phyloP scores from a whole-genome alignment of 2,113 vertebrate species.

The Engystomops pustulosus region DNA sequence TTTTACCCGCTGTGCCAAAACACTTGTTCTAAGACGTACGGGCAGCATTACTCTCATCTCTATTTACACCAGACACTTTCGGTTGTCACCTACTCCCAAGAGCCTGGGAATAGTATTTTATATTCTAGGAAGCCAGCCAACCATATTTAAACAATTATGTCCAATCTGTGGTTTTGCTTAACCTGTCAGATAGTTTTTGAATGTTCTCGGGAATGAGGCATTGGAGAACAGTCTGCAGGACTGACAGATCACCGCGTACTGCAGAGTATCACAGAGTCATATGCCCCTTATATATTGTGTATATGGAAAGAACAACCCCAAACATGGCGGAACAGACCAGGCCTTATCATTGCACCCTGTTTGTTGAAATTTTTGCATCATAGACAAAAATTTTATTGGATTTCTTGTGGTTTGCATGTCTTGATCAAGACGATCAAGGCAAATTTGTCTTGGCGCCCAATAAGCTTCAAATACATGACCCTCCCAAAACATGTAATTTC shows the following conservation, averaged over 20 bases:
- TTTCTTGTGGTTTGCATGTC: neutral
- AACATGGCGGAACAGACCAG: neutral
- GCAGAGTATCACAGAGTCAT: neutral
- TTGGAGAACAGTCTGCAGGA: constrained; percentile 19
- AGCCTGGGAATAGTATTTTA: constrained; percentile 17
- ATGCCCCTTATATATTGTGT: neutral
- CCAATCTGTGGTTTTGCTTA: constrained; percentile 57
- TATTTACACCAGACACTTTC: constrained; percentile 30
- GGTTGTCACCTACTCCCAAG: constrained; percentile 50
- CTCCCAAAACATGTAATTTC: too few relatives aligned
- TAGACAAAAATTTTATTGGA: neutral
- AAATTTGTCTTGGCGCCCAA: too few relatives aligned
- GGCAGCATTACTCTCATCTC: neutral
- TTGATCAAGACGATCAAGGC: too few relatives aligned
- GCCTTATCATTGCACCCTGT: too few relatives aligned
- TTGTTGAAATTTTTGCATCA: neutral
- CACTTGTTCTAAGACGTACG: neutral
- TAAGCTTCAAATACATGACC: too few relatives aligned
- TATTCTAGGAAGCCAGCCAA: constrained; percentile 48
- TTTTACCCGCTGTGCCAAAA: constrained; percentile 6
- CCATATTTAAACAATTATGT: constrained; percentile 56
- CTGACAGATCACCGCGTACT: neutral
- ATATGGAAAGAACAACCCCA: neutral
- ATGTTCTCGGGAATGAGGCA: constrained; percentile 36
- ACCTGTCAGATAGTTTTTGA: constrained; percentile 42